Percentiles rank a stretch among this genome's conserved stretches.
Conservation (phyloP, 2,113 vertebrate genomes). For the Indicator indicator region DNA sequence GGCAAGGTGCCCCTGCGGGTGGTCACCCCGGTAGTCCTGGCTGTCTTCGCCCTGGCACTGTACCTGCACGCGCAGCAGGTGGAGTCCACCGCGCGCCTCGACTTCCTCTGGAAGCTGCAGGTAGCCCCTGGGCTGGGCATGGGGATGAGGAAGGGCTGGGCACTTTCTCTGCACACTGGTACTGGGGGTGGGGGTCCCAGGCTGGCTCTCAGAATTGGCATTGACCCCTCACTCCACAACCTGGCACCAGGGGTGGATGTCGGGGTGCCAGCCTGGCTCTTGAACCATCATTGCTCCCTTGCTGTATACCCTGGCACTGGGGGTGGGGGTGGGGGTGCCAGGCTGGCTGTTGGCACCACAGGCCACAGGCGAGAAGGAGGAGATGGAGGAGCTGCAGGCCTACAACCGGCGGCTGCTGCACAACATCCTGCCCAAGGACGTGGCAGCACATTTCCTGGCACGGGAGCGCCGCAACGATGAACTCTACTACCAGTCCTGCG, state of each 20-base stretch:
- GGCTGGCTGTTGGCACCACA: conserved; percentile 4
- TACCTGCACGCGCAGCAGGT: conserved; percentile 98
- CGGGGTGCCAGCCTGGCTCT: too few relatives aligned
- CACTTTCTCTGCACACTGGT: too few relatives aligned
- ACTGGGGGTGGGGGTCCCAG: too few relatives aligned
- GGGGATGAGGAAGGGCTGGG: not conserved
- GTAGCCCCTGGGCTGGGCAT: conserved; percentile 44
- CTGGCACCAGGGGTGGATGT: too few relatives aligned
- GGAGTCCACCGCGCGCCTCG: conserved; percentile 93
- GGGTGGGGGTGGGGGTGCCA: too few relatives aligned
- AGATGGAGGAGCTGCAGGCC: conserved; percentile 97
- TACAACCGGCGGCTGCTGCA: conserved; percentile 94
- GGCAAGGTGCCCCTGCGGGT: conserved; percentile 91
- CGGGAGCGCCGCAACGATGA: conserved; percentile 92
- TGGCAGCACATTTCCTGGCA: conserved; percentile 92
- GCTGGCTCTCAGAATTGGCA: too few relatives aligned
- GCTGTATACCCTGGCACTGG: too few relatives aligned
- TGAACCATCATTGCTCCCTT: too few relatives aligned
- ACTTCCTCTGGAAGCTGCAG: conserved; percentile 99
- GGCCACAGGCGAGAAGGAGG: conserved; percentile 96
- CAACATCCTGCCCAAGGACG: conserved; percentile 95
- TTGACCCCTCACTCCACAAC: too few relatives aligned
- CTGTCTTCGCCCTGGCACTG: conserved; percentile 91
- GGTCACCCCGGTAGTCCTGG: conserved; percentile 92
- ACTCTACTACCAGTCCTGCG: conserved; percentile 95